phyloP scores from a whole-genome alignment of 37 sponge, comb jelly and placozoan genomes.

The Mnemiopsis leidyi region DNA sequence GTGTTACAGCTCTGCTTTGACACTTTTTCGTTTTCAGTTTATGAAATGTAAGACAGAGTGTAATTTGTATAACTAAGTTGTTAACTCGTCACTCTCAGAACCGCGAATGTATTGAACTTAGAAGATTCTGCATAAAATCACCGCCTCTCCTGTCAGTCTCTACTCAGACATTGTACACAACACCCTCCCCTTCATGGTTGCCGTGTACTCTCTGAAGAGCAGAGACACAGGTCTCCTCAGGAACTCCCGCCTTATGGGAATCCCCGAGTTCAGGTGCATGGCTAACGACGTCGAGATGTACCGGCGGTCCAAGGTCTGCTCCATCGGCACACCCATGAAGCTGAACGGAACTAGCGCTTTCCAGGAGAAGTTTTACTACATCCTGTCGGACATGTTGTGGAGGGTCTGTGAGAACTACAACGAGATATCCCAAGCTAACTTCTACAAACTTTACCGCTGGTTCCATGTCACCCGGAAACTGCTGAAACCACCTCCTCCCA shows the following conservation, averaged over 20 bases:
- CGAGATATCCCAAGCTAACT: slow-evolving; percentile 38
- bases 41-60: too few relatives aligned
- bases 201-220: not conserved
- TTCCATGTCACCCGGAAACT: slow-evolving; percentile 39
- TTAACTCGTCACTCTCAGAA: too few relatives aligned
- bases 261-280: slow-evolving; percentile 65
- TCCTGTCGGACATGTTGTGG: slow-evolving; percentile 25
- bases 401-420: slow-evolving; percentile 54
- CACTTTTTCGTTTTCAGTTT: too few relatives aligned
- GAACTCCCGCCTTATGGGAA: slow-evolving; percentile 50
- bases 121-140: too few relatives aligned
- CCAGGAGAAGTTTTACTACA: slow-evolving; percentile 43
- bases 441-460: slow-evolving; percentile 51
- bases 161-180: too few relatives aligned
- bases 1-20: too few relatives aligned
- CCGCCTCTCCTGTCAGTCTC: too few relatives aligned
- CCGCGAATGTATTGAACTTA: too few relatives aligned
- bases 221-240: slow-evolving; percentile 4
- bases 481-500: slow-evolving; percentile 43
- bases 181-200: not conserved
- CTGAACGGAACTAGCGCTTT: not conserved
- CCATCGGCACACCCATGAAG: not conserved
- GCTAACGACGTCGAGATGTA: slow-evolving; percentile 66
- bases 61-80: too few relatives aligned
- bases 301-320: not conserved